Percentiles rank a stretch among this genome's conserved stretches.
Evolutionary conservation across 2,797 vertebrate genomes (phyloP).

Genomic region (Nyctalus aviator): DNA sequence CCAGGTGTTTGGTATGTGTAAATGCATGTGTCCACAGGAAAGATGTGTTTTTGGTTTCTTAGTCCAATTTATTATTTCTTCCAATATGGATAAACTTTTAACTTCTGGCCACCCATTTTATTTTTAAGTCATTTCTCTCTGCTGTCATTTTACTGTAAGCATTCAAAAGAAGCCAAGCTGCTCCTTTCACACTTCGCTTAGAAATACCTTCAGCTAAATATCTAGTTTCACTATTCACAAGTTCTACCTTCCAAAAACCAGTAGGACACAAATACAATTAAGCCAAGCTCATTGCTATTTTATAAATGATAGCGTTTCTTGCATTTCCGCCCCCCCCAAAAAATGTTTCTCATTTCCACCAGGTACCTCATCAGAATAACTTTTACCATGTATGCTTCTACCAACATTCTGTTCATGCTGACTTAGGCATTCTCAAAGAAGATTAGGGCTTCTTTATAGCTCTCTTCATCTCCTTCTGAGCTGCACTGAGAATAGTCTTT

Average conservation of each 20-base stretch:
- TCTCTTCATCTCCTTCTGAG: background rate
- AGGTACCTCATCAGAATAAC: background rate
- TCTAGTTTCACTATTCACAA: background rate
- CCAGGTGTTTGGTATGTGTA: background rate
- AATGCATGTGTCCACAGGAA: background rate
- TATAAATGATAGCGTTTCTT: background rate
- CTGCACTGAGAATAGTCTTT: background rate
- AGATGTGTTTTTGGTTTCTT: background rate
- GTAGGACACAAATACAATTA: background rate
- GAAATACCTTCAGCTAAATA: background rate
- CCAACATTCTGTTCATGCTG: background rate
- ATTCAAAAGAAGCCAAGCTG: background rate
- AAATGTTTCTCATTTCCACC: background rate
- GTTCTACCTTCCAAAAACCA: background rate
- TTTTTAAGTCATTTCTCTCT: background rate
- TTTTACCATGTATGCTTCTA: background rate
- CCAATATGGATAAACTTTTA: background rate
- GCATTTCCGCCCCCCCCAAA: background rate
- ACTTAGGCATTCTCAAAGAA: background rate
- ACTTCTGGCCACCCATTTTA: background rate
- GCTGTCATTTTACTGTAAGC: background rate
- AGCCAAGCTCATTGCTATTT: background rate
- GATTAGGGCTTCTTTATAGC: background rate
- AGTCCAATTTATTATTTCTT: background rate
- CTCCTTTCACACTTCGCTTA: background rate